Conservation (phyloP, 2,888 invertebrate genomes). For the Abrostola tripartita region DNA sequence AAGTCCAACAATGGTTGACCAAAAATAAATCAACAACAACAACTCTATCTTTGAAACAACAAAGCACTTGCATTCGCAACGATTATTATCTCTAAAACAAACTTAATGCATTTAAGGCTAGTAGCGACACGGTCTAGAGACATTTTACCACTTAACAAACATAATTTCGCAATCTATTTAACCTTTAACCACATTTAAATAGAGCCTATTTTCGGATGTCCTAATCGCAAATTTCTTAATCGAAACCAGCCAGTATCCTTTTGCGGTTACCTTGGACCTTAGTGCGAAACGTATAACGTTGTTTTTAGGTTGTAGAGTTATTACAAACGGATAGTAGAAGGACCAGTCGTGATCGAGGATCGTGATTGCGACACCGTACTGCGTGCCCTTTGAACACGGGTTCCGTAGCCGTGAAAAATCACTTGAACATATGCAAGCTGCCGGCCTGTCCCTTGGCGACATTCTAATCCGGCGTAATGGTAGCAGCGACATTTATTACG, state of each 20-base stretch:
- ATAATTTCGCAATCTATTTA: conserved; percentile 53
- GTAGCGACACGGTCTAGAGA: conserved; percentile 87
- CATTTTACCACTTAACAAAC: conserved; percentile 77
- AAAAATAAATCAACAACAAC: conserved; percentile 86
- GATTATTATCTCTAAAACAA: conserved; percentile 88
- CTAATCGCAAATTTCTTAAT: conserved; percentile 57
- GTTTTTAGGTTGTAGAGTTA: conserved; percentile 62
- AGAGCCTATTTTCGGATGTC: conserved; percentile 65
- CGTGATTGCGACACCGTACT: conserved; percentile 87
- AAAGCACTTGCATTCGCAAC: conserved; percentile 83
- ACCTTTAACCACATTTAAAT: conserved; percentile 57
- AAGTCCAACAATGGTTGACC: conserved; percentile 81
- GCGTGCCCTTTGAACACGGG: conserved; percentile 87
- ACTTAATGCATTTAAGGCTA: conserved; percentile 87
- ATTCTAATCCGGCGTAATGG: conserved; percentile 80
- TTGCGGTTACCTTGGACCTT: conserved; percentile 59
- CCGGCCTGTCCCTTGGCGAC: conserved; percentile 74
- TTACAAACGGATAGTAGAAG: conserved; percentile 79
- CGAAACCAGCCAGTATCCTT: conserved; percentile 30
- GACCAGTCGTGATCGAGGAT: conserved; percentile 86
- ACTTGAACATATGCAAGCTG: conserved; percentile 86
- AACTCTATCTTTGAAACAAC: conserved; percentile 87
- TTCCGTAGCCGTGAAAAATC: conserved; percentile 87
- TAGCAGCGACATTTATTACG: conserved; percentile 59
- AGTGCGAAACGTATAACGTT: conserved; percentile 55